These are phyloP conservation scores for Glyptemys insculpta DNA, from an alignment of 2,797 vertebrate genomes.

Conservation along the genomic window DNA sequence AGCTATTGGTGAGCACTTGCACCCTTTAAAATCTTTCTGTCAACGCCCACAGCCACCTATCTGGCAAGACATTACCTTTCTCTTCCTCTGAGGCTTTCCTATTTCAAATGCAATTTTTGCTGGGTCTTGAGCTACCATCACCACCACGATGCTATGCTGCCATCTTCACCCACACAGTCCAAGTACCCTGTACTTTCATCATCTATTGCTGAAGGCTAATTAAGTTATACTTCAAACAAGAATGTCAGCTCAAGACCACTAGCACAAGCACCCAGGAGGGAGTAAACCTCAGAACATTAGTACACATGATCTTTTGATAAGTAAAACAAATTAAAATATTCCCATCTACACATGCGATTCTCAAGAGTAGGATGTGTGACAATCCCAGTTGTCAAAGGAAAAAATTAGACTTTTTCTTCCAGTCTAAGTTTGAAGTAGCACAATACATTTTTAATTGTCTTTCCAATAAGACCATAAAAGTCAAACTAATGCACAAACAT, in stretches of 20 bases:
- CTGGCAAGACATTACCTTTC: background rate
- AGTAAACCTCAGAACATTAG: background rate
- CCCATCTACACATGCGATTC: background rate
- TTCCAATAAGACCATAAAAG: background rate
- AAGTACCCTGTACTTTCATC: conserved; percentile 6
- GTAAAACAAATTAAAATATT: background rate
- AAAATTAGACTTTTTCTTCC: conserved; percentile 40
- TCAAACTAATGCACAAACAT: background rate
- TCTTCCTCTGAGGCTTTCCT: background rate
- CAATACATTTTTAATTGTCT: conserved; percentile 39
- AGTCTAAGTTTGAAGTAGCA: background rate
- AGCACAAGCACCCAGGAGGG: background rate
- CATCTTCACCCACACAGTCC: background rate
- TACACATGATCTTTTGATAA: too few species aligned
- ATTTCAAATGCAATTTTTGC: background rate
- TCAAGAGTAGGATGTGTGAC: background rate
- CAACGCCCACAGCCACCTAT: background rate
- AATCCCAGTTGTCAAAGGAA: background rate
- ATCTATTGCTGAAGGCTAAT: background rate
- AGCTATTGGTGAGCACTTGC: background rate
- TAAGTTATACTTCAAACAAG: background rate
- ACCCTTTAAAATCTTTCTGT: background rate
- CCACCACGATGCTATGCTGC: background rate
- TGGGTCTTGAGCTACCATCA: accelerated
- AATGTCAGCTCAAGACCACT: background rate